Evolutionary conservation across 2,113 vertebrate genomes (phyloP).

Genomic region (Dipodomys spectabilis): DNA sequence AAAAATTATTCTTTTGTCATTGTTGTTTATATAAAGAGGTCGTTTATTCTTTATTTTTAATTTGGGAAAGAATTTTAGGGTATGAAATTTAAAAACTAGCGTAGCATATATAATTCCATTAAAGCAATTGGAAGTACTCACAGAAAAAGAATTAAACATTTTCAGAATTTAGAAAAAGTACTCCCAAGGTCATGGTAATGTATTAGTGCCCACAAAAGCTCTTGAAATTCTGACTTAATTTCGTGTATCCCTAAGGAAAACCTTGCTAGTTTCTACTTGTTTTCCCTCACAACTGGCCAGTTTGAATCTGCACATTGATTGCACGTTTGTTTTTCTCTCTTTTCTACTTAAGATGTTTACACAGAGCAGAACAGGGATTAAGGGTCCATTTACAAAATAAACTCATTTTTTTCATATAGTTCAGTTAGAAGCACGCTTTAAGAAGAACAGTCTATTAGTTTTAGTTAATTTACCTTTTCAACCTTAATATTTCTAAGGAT

Average conservation of each 20-base stretch:
- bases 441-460: not conserved
- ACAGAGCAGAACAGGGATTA: not conserved
- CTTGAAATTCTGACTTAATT: slow-evolving; percentile 42
- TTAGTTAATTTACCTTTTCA: not conserved
- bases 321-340: slow-evolving; percentile 43
- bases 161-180: slow-evolving; percentile 59
- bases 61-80: slow-evolving; percentile 46
- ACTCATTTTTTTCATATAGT: not conserved
- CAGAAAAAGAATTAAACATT: slow-evolving; percentile 64
- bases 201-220: slow-evolving; percentile 26
- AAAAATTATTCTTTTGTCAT: slow-evolving; percentile 61
- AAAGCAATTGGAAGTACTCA: slow-evolving; percentile 42
- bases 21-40: slow-evolving; percentile 36
- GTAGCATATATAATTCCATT: slow-evolving; percentile 34
- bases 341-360: not conserved
- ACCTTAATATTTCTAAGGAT: not conserved
- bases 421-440: not conserved
- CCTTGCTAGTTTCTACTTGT: not conserved
- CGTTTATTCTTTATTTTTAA: not conserved
- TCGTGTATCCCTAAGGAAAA: not conserved
- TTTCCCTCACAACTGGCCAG: not conserved
- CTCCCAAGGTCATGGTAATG: slow-evolving; percentile 14
- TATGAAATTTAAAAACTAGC: slow-evolving; percentile 63
- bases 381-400: not conserved
- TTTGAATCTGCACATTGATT: not conserved